A percentile compares a stretch with the other conserved stretches of the same genome.
Conservation (phyloP, 2,113 vertebrate species). For the Turdus rufiventris region DNA sequence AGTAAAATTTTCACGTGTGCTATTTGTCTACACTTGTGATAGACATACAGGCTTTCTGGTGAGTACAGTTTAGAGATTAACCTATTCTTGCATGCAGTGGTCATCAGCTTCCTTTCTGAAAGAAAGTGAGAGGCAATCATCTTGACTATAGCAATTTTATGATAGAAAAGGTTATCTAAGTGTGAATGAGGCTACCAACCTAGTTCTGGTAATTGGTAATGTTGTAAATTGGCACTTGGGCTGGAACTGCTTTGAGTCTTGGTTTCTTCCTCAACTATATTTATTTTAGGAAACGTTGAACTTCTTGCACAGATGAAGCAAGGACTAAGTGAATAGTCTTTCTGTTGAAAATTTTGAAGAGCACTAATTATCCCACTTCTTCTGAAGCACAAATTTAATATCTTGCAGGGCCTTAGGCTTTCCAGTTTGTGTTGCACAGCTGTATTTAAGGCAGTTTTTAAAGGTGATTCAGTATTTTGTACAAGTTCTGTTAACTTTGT, state of each 20-base stretch:
- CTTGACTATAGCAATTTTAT: accelerated
- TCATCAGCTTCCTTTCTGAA: background rate
- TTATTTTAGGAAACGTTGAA: background rate
- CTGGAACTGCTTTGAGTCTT: background rate
- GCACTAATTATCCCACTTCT: background rate
- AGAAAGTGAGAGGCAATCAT: background rate
- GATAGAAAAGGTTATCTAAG: background rate
- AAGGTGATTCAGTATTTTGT: background rate
- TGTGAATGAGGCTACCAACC: background rate
- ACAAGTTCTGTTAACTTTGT: background rate
- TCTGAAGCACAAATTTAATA: background rate
- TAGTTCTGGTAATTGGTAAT: background rate
- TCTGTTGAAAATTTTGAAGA: background rate
- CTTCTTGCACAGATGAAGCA: background rate
- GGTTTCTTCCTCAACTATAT: background rate
- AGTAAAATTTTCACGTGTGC: background rate
- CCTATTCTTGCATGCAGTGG: accelerated
- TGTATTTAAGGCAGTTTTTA: background rate
- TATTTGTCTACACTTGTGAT: background rate
- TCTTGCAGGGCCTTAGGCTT: background rate
- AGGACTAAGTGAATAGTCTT: background rate
- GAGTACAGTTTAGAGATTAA: background rate
- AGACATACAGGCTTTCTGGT: background rate
- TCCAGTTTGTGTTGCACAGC: background rate
- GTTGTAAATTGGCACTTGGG: background rate